Percentiles rank a stretch among this genome's conserved stretches.
Conservation (phyloP, 2,113 vertebrate species). For the Bungarus multicinctus region DNA sequence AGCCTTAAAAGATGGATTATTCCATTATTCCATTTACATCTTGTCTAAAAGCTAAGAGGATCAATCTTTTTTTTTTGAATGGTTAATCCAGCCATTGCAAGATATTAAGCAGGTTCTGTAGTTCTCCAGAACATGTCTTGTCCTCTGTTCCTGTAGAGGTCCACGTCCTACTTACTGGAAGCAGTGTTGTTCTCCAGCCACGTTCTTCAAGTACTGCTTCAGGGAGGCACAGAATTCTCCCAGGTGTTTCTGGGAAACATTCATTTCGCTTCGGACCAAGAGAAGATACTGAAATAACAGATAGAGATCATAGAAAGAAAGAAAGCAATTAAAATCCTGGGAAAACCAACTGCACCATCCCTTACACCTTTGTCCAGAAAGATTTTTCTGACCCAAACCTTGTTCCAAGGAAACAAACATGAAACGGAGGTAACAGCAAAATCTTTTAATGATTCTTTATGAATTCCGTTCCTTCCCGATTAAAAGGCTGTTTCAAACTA, state of each 20-base stretch:
- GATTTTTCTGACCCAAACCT: background rate
- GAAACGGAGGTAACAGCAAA: no score
- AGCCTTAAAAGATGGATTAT: no score
- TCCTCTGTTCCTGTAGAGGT: background rate
- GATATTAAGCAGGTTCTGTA: background rate
- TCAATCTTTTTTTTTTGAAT: background rate
- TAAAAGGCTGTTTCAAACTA: no score
- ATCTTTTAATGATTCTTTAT: no score
- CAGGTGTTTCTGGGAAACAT: conserved; percentile 87
- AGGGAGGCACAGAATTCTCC: conserved; percentile 87
- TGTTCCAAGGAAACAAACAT: no score
- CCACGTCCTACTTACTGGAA: conserved; percentile 84
- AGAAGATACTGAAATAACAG: conserved; percentile 76
- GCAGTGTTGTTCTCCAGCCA: conserved; percentile 82
- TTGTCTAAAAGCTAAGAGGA: background rate
- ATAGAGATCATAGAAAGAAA: background rate
- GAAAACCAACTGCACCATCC: background rate
- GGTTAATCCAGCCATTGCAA: background rate
- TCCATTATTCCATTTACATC: background rate
- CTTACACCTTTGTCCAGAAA: background rate
- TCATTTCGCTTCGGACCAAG: conserved; percentile 93
- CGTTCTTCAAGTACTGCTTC: conserved; percentile 91
- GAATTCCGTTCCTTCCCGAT: no score
- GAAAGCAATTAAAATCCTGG: background rate
- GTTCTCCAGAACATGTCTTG: background rate